phyloP scores from a whole-genome alignment of 2,797 vertebrate genomes.

The Gallinago stenura region DNA sequence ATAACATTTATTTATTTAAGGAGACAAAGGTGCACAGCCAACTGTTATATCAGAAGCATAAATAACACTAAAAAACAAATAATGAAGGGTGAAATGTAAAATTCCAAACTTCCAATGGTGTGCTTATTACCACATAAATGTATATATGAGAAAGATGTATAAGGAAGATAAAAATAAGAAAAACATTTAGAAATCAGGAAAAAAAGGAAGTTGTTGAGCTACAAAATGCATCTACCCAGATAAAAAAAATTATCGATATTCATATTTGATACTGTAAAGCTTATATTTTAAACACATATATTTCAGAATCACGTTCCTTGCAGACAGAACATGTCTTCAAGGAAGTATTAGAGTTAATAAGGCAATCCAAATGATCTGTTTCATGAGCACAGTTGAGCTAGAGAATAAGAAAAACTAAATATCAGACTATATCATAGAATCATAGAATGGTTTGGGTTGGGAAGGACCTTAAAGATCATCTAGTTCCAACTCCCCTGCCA shows the following conservation, averaged over 20 bases:
- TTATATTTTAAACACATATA: not conserved
- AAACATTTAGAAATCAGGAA: not conserved
- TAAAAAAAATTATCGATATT: not conserved
- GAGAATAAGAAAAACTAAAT: not conserved
- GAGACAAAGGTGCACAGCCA: not conserved
- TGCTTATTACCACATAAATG: not conserved
- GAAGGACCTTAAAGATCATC: too few relatives aligned
- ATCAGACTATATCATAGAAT: not conserved
- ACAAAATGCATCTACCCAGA: not conserved
- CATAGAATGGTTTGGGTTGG: too few relatives aligned
- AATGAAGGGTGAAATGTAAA: not conserved
- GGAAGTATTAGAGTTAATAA: not conserved
- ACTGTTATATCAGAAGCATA: not conserved
- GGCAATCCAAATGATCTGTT: not conserved
- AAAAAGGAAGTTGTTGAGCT: not conserved
- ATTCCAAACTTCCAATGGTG: not conserved
- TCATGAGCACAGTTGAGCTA: not conserved
- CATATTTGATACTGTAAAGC: not conserved
- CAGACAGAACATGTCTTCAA: not conserved
- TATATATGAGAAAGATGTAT: not conserved
- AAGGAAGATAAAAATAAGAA: not conserved
- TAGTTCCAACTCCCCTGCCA: too few relatives aligned
- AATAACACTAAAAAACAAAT: not conserved
- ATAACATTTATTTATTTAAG: not conserved
- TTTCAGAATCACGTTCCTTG: not conserved